A percentile compares a stretch with the other conserved stretches of the same genome.
Evolutionary conservation across 2,113 vertebrate genomes (phyloP).

Genomic region (Cyprinodon variegatus): DNA sequence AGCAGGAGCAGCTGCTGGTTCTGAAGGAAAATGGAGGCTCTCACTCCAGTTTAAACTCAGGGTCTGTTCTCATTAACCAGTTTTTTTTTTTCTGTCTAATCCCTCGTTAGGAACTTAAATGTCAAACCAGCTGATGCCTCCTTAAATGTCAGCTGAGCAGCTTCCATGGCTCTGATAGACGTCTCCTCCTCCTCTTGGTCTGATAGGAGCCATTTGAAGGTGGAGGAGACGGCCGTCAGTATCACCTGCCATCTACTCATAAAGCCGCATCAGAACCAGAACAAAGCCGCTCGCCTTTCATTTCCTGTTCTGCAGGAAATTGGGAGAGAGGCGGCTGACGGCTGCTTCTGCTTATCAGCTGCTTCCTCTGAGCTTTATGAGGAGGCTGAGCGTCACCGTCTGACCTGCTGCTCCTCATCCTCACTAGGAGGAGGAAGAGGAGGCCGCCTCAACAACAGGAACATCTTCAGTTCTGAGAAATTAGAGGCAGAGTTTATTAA

Average conservation of each 20-base stretch:
- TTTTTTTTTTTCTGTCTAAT: not conserved
- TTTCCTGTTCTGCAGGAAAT: slow-evolving; percentile 96
- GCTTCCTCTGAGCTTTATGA: slow-evolving; percentile 34
- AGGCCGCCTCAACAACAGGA: not conserved
- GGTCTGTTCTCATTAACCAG: not conserved
- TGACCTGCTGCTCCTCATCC: slow-evolving; percentile 10
- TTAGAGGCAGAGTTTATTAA: not conserved
- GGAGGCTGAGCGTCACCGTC: slow-evolving; percentile 5
- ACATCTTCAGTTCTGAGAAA: not conserved
- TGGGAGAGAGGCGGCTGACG: slow-evolving; percentile 78
- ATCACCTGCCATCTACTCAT: slow-evolving; percentile 78
- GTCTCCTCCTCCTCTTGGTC: not conserved
- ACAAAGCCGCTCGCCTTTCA: slow-evolving; percentile 85
- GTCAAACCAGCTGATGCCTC: slow-evolving; percentile 7
- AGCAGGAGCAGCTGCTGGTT: not conserved
- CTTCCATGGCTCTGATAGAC: slow-evolving; percentile 56
- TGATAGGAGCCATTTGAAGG: slow-evolving; percentile 52
- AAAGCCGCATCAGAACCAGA: slow-evolving; percentile 52
- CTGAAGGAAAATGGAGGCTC: not conserved
- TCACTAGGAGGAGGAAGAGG: slow-evolving; percentile 1
- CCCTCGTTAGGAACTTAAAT: slow-evolving; percentile 37
- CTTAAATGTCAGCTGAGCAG: slow-evolving; percentile 50
- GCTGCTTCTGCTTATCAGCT: slow-evolving; percentile 61
- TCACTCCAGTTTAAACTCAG: not conserved
- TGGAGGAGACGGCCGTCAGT: slow-evolving; percentile 34